phyloP scores from a whole-genome alignment of 2,113 vertebrate genomes.

The Otis tarda region DNA sequence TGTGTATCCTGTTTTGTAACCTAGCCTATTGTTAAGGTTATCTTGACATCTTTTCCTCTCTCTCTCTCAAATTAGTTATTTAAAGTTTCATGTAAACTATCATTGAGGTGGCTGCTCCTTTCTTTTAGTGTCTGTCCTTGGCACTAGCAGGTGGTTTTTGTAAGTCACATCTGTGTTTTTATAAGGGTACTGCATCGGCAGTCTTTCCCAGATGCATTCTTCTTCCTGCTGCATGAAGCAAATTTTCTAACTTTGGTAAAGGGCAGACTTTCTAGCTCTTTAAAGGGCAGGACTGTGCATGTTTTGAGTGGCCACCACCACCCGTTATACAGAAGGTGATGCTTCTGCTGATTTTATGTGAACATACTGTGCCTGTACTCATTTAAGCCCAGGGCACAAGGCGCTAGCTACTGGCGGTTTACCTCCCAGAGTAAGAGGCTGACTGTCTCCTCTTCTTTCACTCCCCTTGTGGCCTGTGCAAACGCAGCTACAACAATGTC shows the following conservation, averaged over 20 bases:
- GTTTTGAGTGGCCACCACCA: not conserved
- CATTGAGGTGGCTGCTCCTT: not conserved
- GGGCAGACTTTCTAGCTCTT: not conserved
- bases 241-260: not conserved
- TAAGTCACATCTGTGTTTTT: not conserved
- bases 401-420: not conserved
- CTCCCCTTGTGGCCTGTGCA: not conserved
- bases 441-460: not conserved
- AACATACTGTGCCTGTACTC: not conserved
- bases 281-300: not conserved
- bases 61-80: not conserved
- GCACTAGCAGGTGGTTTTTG: not conserved
- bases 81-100: not conserved
- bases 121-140: not conserved
- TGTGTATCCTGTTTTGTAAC: not conserved
- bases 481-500: not conserved
- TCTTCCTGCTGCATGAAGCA: not conserved
- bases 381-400: not conserved
- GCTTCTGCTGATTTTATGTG: not conserved
- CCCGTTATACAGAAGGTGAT: not conserved
- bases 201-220: not conserved
- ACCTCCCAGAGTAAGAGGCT: not conserved
- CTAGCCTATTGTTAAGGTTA: not conserved
- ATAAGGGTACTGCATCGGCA: not conserved
- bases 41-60: not conserved